Evolutionary conservation across 1,140 invertebrate genomes (phyloP).

Genomic region (Leptinotarsa lineolata): DNA sequence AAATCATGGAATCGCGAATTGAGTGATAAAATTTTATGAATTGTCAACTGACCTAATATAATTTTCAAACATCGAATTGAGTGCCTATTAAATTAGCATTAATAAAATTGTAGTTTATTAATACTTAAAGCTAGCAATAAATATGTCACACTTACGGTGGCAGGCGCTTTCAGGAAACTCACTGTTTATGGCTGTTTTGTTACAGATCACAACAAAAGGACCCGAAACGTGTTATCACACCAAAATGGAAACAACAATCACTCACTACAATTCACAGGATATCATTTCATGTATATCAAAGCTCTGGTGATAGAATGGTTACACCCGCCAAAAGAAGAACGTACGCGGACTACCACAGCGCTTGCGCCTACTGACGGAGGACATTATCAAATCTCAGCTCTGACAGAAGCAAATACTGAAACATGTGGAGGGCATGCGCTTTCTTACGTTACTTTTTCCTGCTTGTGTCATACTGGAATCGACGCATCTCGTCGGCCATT

Average conservation of each 20-base stretch:
- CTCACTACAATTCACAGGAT: conserved; percentile 35
- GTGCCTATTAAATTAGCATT: conserved; percentile 20
- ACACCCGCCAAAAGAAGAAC: conserved; percentile 49
- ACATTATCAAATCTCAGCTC: conserved; percentile 43
- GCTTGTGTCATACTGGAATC: conserved; percentile 17
- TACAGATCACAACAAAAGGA: conserved; percentile 31
- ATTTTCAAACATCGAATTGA: conserved; percentile 6
- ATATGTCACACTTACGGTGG: conserved; percentile 22
- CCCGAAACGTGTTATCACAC: conserved; percentile 42
- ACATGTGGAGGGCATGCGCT: conserved; percentile 44
- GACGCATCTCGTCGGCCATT: conserved; percentile 42
- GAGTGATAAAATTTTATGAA: conserved; percentile 5
- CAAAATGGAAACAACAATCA: conserved; percentile 43
- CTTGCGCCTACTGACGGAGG: conserved; percentile 45
- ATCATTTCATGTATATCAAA: conserved; percentile 28
- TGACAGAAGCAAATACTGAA: conserved; percentile 42
- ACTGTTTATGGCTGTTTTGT: conserved; percentile 15
- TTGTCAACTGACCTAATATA: neutral
- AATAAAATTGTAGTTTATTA: conserved; percentile 25
- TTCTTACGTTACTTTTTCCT: conserved; percentile 34
- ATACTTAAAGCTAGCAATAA: conserved; percentile 24
- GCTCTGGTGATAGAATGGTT: conserved; percentile 47
- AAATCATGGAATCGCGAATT: neutral
- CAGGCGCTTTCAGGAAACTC: conserved; percentile 7
- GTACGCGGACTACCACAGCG: conserved; percentile 46